Evolutionary conservation across 1,140 invertebrate species (phyloP), one percentile per base, ranked within the genome.

Genomic region (Drosophila tropicalis): DNA sequence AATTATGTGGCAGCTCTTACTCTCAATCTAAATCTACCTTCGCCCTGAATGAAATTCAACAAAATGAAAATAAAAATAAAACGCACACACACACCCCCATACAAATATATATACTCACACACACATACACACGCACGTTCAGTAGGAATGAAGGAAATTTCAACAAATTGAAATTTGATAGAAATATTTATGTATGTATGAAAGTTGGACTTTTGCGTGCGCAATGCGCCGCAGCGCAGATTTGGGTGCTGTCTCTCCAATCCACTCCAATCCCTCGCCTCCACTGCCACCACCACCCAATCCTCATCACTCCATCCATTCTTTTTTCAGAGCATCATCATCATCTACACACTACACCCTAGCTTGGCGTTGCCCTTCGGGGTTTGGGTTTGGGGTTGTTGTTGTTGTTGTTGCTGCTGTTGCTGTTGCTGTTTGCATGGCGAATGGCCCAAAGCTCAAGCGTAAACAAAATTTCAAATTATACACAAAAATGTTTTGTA

Each of bases 151-250:
- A 40, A 36, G 56, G 60, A 75, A 86, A 76, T 69, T 76, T 87
- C 68, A 86, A 71, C 83, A 87, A 87, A 86, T 87, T 87, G 84
- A 87, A 87, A 87, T 87, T 83, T 87, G 83, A 89, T 87, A 87
- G 84, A 89, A 87, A 89, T 89, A 80, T 81, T 75, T 79, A 79
- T 81, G 62, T 72, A 19, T 56, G 70, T 67, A 32, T 62, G 36
- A 25, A 67, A 57, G 22, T 40, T 64, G 39, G 40, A 44, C 51
- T 65, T 12, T 58, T 73, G 67, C 67, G 67, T 73, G 73, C 73
- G 71, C 61, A 62, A 41, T 41, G 61, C 22, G 40, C 41, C 41
- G 12, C 73, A 74, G 71, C 51, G 51, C 71, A 63, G 66, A 64
- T 70, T 76, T 70, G 44, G 41, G 72, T 73, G 55, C 55, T 39